phyloP scores from a whole-genome alignment of 1,140 invertebrate genomes.

The Ceratosolen solmsi region DNA sequence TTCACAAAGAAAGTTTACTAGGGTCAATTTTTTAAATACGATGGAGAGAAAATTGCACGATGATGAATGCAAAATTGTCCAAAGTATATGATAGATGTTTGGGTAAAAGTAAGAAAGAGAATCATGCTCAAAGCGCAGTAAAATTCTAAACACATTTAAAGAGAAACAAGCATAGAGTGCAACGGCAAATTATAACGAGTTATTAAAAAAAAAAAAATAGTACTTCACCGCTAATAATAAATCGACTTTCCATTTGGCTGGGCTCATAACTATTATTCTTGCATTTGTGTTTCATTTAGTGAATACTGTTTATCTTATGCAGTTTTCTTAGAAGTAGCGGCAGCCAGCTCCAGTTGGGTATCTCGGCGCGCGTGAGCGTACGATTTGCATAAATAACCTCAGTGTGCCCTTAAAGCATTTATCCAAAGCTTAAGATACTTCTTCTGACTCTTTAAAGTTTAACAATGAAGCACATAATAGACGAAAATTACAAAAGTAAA shows the following conservation, averaged over 20 bases:
- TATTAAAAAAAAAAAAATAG: conserved; percentile 40
- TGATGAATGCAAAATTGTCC: too few species aligned
- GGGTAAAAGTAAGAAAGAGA: too few species aligned
- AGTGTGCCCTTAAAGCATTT: conserved; percentile 6
- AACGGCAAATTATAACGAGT: too few species aligned
- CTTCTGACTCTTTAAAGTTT: neutral
- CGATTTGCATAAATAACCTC: conserved; percentile 46
- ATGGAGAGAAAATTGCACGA: too few species aligned
- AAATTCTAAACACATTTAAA: neutral
- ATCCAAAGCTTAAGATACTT: conserved; percentile 16
- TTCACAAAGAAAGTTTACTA: too few species aligned
- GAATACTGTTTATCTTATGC: conserved; percentile 55
- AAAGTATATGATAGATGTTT: too few species aligned
- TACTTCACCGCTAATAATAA: conserved; percentile 57
- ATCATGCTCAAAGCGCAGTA: neutral
- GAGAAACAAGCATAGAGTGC: conserved; percentile 38
- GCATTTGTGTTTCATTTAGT: conserved; percentile 56
- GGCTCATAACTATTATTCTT: conserved; percentile 61
- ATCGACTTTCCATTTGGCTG: conserved; percentile 60
- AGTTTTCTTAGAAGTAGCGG: conserved; percentile 53
- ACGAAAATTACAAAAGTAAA: neutral
- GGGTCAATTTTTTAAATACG: too few species aligned
- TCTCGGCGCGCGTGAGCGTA: neutral
- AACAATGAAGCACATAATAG: neutral
- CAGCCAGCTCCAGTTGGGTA: neutral